Percentiles rank a stretch among this genome's conserved stretches.
These are phyloP conservation scores for Dicyrtoma fusca DNA, from an alignment of 2,888 invertebrate species.

Conservation along the genomic window DNA sequence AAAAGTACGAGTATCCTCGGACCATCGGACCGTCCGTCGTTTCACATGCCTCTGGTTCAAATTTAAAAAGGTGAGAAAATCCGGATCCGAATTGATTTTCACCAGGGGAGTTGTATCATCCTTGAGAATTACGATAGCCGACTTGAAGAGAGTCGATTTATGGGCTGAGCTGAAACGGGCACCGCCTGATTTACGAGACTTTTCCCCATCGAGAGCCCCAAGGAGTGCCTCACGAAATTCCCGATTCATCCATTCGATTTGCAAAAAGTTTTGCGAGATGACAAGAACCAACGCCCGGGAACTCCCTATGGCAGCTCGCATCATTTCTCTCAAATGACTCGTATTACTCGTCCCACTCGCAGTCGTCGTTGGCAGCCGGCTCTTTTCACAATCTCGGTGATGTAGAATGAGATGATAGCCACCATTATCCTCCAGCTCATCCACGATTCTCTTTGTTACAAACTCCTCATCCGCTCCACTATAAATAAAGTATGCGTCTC, in stretches of 20 bases:
- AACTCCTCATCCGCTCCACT: slow-evolving; percentile 61
- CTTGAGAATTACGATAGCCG: slow-evolving; percentile 60
- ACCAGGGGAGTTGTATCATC: slow-evolving; percentile 72
- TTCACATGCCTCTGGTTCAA: not conserved
- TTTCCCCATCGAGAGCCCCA: not conserved
- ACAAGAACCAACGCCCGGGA: slow-evolving; percentile 62
- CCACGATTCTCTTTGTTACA: slow-evolving; percentile 60
- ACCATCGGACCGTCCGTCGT: slow-evolving; percentile 55
- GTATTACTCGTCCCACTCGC: not conserved
- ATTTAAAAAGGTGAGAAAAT: slow-evolving; percentile 7
- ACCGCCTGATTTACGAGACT: not conserved
- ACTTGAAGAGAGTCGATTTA: slow-evolving; percentile 1
- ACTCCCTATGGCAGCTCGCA: slow-evolving; percentile 61
- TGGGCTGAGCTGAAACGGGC: not conserved
- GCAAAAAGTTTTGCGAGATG: slow-evolving; percentile 62
- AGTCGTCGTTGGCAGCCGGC: not conserved
- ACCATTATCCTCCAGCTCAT: slow-evolving; percentile 60
- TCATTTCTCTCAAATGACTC: slow-evolving; percentile 59
- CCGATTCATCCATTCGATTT: slow-evolving; percentile 63
- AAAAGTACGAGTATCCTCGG: slow-evolving; percentile 59
- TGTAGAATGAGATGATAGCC: slow-evolving; percentile 62
- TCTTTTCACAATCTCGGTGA: slow-evolving; percentile 59
- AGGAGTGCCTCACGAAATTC: slow-evolving; percentile 66
- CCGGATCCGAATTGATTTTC: slow-evolving; percentile 59
- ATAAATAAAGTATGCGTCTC: slow-evolving; percentile 64